Conservation (phyloP, 2,797 vertebrate species). For the Scolopax rusticola region DNA sequence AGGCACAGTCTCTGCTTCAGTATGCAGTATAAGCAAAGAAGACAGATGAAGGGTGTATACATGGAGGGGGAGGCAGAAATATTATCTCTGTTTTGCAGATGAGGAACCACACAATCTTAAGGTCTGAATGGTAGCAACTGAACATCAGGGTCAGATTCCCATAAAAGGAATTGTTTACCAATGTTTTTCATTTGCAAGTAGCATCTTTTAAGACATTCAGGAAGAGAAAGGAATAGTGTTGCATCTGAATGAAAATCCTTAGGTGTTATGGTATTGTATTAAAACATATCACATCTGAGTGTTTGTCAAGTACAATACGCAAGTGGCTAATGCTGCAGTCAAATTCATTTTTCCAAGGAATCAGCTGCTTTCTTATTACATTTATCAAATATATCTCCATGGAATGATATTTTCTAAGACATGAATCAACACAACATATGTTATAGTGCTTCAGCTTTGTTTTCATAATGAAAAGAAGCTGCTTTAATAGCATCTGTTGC, state of each 20-base stretch:
- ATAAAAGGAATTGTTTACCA: conserved; percentile 1
- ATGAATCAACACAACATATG: conserved; percentile 66
- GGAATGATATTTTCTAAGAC: conserved; percentile 40
- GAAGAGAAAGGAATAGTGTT: neutral
- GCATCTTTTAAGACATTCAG: neutral
- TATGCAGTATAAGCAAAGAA: neutral
- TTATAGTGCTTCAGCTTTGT: conserved; percentile 46
- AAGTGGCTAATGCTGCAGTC: conserved; percentile 35
- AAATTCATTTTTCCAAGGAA: conserved; percentile 38
- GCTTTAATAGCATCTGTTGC: conserved; percentile 54
- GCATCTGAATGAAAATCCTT: conserved; percentile 33
- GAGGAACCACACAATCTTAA: neutral
- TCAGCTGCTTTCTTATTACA: conserved; percentile 42
- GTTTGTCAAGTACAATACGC: conserved; percentile 23
- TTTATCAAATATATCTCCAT: conserved; percentile 53
- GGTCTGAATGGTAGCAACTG: neutral
- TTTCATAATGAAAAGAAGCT: conserved; percentile 63
- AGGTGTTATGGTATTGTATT: conserved; percentile 11
- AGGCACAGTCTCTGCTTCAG: neutral
- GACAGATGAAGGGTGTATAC: neutral
- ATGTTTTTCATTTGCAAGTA: neutral
- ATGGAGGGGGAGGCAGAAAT: neutral
- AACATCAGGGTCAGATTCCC: neutral
- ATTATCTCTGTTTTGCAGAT: neutral
- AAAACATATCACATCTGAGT: conserved; percentile 21